A percentile compares a stretch with the other conserved stretches of the same genome.
These are phyloP conservation scores for Scophthalmus maximus DNA, from an alignment of 2,113 vertebrate genomes.

Conservation along the genomic window DNA sequence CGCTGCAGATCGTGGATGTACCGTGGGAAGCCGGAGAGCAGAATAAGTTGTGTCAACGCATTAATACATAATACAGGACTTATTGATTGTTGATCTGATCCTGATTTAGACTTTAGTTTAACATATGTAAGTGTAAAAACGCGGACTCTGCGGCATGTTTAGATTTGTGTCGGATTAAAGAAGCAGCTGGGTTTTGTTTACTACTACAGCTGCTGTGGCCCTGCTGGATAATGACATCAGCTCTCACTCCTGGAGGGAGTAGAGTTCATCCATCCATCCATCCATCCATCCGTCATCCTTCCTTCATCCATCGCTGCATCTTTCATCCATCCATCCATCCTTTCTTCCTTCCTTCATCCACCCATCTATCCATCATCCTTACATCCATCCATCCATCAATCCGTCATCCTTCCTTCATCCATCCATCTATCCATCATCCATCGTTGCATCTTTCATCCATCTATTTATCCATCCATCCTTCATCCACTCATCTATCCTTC, in stretches of 20 bases:
- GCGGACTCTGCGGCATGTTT: too few relatives aligned
- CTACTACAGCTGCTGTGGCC: slow-evolving; percentile 57
- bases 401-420: too few relatives aligned
- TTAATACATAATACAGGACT: too few relatives aligned
- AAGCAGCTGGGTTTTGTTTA: slow-evolving; percentile 65
- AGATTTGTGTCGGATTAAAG: slow-evolving; percentile 31
- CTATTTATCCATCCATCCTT: neutral
- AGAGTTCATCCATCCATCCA: neutral
- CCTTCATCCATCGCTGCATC: too few relatives aligned
- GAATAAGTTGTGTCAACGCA: slow-evolving; percentile 12
- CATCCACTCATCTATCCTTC: neutral
- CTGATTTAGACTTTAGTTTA: too few relatives aligned
- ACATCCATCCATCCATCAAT: too few relatives aligned
- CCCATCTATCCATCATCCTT: too few relatives aligned
- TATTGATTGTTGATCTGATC: too few relatives aligned
- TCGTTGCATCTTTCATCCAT: too few relatives aligned
- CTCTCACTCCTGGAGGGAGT: neutral
- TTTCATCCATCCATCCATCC: neutral
- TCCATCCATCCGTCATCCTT: too few relatives aligned
- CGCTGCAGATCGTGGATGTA: slow-evolving; percentile 23
- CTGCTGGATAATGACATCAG: slow-evolving; percentile 63
- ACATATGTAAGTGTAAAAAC: too few relatives aligned
- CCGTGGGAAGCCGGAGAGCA: neutral
- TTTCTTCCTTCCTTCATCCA: too few relatives aligned
- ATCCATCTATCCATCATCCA: neutral